These are phyloP conservation scores for Platycnemis pennipes DNA, from an alignment of 2,888 invertebrate genomes.

Conservation along the genomic window DNA sequence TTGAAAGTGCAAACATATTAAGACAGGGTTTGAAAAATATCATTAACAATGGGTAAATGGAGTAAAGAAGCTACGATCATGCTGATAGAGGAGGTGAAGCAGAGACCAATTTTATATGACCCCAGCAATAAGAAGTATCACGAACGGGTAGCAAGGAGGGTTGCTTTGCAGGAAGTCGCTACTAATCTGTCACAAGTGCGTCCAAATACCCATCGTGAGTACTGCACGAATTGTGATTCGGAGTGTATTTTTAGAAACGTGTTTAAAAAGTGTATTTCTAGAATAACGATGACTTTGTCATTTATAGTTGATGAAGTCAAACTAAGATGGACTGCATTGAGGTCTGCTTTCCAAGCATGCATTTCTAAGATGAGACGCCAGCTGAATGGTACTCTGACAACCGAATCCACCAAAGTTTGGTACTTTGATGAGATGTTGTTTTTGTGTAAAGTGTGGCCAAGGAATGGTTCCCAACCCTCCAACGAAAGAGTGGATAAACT, in stretches of 20 bases:
- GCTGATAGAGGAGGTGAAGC: neutral
- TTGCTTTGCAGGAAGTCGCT: neutral
- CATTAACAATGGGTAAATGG: constrained; percentile 5
- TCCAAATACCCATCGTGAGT: neutral
- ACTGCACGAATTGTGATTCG: neutral
- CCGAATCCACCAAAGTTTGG: constrained; percentile 1
- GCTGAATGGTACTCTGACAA: neutral
- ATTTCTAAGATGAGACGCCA: neutral
- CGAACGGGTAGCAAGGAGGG: neutral
- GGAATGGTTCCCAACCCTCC: neutral
- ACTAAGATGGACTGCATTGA: neutral
- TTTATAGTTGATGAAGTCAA: neutral
- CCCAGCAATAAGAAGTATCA: neutral
- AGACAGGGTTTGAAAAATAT: neutral
- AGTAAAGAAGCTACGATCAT: neutral
- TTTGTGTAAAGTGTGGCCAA: neutral
- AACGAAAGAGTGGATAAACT: neutral
- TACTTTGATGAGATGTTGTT: constrained; percentile 2
- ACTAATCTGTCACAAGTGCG: neutral
- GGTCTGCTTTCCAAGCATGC: neutral
- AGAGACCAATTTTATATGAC: neutral
- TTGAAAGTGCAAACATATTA: no score
- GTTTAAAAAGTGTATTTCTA: neutral
- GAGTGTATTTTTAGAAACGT: neutral
- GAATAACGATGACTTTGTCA: neutral